Evolutionary conservation across 2,113 vertebrate genomes (phyloP).

Genomic region (Gnathochromis pfefferi): DNA sequence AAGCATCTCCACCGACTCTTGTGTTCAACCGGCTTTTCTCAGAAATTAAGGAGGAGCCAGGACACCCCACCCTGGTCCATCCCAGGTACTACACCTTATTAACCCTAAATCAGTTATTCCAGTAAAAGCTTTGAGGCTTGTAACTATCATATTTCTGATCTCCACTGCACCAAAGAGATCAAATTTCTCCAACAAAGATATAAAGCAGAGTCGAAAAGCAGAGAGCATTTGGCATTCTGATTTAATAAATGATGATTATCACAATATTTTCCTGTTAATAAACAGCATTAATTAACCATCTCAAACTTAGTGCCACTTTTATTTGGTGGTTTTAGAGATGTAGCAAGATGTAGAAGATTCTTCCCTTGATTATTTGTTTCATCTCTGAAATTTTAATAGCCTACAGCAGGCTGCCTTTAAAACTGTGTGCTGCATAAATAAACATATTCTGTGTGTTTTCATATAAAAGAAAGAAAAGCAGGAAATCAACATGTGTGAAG

Average conservation of each 20-base stretch:
- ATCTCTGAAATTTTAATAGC: not conserved
- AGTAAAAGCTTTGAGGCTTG: not conserved
- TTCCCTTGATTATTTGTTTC: not conserved
- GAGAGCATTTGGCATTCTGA: not conserved
- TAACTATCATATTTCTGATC: not conserved
- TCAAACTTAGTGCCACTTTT: not conserved
- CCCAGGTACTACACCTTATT: conserved; percentile 79
- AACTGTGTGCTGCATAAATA: not conserved
- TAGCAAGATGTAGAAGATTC: not conserved
- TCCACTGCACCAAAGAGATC: not conserved
- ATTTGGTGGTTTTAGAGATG: not conserved
- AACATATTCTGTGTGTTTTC: not conserved
- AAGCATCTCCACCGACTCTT: conserved; percentile 73
- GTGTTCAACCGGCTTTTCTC: conserved; percentile 83
- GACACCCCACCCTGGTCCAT: conserved; percentile 81
- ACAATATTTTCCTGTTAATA: not conserved
- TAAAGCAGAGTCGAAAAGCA: not conserved
- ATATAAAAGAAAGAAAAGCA: not conserved
- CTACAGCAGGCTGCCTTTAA: not conserved
- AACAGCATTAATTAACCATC: not conserved
- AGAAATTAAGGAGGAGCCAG: conserved; percentile 94
- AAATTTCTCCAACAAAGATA: not conserved
- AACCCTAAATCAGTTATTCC: not conserved
- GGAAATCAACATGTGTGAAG: not conserved
- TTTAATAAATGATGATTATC: not conserved